These are phyloP conservation scores for Cyrtorhinus lividipennis DNA, from an alignment of 1,140 invertebrate species.

Conservation along the genomic window DNA sequence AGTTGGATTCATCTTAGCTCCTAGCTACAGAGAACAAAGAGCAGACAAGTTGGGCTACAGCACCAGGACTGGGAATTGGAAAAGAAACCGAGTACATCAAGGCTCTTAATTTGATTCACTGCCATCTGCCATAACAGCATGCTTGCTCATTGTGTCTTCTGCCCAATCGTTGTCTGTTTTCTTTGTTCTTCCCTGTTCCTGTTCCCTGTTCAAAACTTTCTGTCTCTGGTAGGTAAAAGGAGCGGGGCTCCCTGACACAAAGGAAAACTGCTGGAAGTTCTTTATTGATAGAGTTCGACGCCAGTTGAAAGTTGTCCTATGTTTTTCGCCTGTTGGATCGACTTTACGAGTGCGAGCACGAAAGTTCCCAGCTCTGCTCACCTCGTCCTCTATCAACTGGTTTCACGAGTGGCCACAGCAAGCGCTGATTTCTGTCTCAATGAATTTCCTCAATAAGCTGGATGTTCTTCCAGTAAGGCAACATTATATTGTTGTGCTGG, in stretches of 20 bases:
- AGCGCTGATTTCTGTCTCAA: constrained; percentile 81
- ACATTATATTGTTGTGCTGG: too few relatives aligned
- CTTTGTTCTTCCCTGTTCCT: too few relatives aligned
- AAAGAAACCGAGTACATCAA: too few relatives aligned
- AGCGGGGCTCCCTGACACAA: constrained; percentile 68
- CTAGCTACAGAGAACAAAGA: too few relatives aligned
- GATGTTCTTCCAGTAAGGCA: constrained; percentile 53
- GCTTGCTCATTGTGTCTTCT: too few relatives aligned
- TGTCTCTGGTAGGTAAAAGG: constrained; percentile 48
- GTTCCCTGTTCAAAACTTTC: too few relatives aligned
- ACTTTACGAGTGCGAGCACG: constrained; percentile 77
- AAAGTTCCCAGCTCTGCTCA: constrained; percentile 91
- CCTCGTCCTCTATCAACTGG: constrained; percentile 92
- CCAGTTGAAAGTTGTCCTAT: constrained; percentile 80
- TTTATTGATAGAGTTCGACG: constrained; percentile 88
- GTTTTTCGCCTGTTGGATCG: constrained; percentile 87
- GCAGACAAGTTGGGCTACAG: too few relatives aligned
- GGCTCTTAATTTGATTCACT: too few relatives aligned
- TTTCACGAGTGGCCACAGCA: constrained; percentile 98
- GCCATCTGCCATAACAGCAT: too few relatives aligned
- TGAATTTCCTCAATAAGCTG: constrained; percentile 71
- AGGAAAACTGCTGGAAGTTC: constrained; percentile 95
- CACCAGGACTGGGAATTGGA: too few relatives aligned
- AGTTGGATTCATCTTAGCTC: too few relatives aligned
- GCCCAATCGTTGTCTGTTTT: too few relatives aligned